phyloP scores from a whole-genome alignment of 2,888 invertebrate genomes.

The Magallana nippona region DNA sequence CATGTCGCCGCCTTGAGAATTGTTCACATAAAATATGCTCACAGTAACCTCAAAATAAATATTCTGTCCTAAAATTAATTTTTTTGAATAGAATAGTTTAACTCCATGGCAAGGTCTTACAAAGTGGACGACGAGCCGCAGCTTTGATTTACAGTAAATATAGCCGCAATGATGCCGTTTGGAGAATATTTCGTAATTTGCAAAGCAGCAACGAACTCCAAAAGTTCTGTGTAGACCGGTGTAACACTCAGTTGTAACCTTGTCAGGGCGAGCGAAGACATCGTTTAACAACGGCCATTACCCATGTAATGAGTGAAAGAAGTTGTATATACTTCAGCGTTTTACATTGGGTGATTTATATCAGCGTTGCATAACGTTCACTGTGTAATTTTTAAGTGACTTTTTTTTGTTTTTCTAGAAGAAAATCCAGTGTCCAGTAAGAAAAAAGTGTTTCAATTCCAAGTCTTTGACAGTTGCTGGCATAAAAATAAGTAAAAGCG shows the following conservation, averaged over 20 bases:
- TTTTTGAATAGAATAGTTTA: background rate
- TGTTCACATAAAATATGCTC: background rate
- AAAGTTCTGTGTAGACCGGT: background rate
- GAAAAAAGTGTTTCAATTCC: no score
- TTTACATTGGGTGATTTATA: no score
- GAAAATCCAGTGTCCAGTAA: no score
- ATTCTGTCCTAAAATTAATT: background rate
- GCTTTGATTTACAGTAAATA: conserved; percentile 7
- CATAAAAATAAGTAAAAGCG: no score
- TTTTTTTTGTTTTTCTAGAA: no score
- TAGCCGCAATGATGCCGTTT: background rate
- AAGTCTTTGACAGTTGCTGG: no score
- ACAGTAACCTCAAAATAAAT: conserved; percentile 8
- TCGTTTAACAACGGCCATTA: background rate
- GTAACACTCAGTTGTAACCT: background rate
- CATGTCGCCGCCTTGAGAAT: background rate
- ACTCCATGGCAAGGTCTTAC: background rate
- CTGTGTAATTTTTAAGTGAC: no score
- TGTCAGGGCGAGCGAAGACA: background rate
- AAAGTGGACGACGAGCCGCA: background rate
- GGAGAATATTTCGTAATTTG: background rate
- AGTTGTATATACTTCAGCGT: background rate
- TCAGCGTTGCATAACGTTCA: no score
- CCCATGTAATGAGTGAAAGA: background rate
- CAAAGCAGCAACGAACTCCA: background rate